Conservation (phyloP, 1,140 invertebrate species). For the Euschistus heros region DNA sequence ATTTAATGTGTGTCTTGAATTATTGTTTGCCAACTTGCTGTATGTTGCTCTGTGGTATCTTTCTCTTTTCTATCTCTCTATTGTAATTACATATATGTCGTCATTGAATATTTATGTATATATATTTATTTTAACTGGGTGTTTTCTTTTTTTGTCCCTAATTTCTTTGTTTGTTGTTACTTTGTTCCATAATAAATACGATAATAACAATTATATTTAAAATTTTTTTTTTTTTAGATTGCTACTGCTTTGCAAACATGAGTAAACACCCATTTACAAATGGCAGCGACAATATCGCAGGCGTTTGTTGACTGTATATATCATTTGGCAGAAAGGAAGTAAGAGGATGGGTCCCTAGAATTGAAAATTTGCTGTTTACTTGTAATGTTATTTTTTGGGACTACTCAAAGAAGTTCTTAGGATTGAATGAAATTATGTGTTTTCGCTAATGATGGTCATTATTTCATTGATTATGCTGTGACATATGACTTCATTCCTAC, state of each 20-base stretch:
- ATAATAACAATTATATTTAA: neutral
- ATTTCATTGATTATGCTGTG: neutral
- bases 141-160: too few relatives aligned
- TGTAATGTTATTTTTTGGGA: neutral
- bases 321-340: constrained; percentile 24
- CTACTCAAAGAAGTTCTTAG: neutral
- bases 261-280: constrained; percentile 24
- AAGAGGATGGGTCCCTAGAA: neutral
- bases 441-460: neutral
- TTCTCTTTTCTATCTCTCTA: too few relatives aligned
- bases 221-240: constrained; percentile 21
- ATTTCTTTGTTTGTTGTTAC: neutral
- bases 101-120: too few relatives aligned
- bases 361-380: constrained; percentile 1
- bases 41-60: too few relatives aligned
- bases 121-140: too few relatives aligned
- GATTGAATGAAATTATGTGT: neutral
- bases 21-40: too few relatives aligned
- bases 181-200: too few relatives aligned
- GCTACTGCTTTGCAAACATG: constrained; percentile 30
- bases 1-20: too few relatives aligned
- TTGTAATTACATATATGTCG: too few relatives aligned
- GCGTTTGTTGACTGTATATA: constrained; percentile 25
- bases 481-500: neutral
- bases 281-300: constrained; percentile 25